Evolutionary conservation across 2,113 vertebrate genomes (phyloP), one percentile per base, ranked within the genome.

Genomic region (Urocitellus parryii): DNA sequence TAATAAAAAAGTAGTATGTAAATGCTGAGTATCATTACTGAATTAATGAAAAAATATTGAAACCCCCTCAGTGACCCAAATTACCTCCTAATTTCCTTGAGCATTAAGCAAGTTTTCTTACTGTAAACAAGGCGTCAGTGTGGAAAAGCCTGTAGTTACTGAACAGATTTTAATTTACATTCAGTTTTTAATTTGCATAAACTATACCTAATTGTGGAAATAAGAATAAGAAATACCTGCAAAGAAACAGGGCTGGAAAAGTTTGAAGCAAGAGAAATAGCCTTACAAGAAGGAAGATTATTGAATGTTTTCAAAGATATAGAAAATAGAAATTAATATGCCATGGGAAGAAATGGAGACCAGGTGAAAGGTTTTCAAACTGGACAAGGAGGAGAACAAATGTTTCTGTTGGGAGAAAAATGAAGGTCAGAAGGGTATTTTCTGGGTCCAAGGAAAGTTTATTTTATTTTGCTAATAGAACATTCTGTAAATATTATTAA

Each of bases 11-110:
- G n/a, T 56, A 56, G 18, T 63, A 82, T 82, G 34, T 27, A 96
- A 90, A 73, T 85, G 24, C 27, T 94, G 67, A 91, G 11, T 70
- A 68, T 70, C n/a, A 80, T 37, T 79, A 87, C 34, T 70, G 56
- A 17, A 70, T 85, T 88, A 92, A 88, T 8, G 32, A 58, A 83
- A 94, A 97, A 96, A 25, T 37, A 90, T 0, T 67, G 48, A 89
- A 95, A 95, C 1, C 53, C 6, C 48, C 56, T 4, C 14, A 18
- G 51, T 63, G 18, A 87, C 39, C 77, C 58, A 73, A 81, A 48
- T 56, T 90, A 72, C 18, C 48, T 81, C 22, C 80, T n/a, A 96
- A 94, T 34, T 63, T 86, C 90, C 4, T 68, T 4, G 45, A 8
- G 83, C 22, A 20, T 27, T 48, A 94, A 45, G 8, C 65, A 81